Base-by-base conservation (phyloP, 1,140 invertebrate species). In the Geopemphigus sp. region DNA sequence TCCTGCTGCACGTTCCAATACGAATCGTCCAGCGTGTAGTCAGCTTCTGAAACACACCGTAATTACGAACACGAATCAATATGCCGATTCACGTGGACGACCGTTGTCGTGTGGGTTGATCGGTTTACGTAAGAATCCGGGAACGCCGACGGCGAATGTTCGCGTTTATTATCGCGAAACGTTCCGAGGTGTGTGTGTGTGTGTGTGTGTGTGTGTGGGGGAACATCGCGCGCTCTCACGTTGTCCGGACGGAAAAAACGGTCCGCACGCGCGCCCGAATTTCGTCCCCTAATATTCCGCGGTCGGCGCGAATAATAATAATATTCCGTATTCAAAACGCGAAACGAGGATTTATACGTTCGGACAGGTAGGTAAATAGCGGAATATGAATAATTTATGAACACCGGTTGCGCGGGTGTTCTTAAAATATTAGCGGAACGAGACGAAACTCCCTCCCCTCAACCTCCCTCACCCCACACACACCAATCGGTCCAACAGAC, bases 11-110 rank as follows among this genome's bases (percentile, higher is more conserved):
- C 32, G 88, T 93, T 94, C 93, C 93, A 94, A 88, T 93, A 94
- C 83, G 93, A 94, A 88, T 94, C 93, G 88, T 95, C 93, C 87
- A 94, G 89, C 83, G 92, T 94, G 86, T 94, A 94, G 87, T 94
- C 92, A 84, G 92, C 92, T 89, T 94, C 93, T 95, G 91, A 57
- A 93, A 94, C 84, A 68, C 3, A 59, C 53, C 87, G 85, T 84
- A 83, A 5, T n/a, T 19, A 54, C 12, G 85, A 84, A 83, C 12
- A 39, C 3, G 53, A 56, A 54, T 57, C 1, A 39, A 45, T 45
- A 5, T 39, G 14, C n/a, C 8, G 10, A 11, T 45, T n/a, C n/a
- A 45, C n/a, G 32, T 39, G 32, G n/a, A n/a, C n/a, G n/a, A n/a
- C n/a, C n/a, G n/a, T n/a, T n/a, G n/a, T n/a, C n/a, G n/a, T n/a